These are phyloP conservation scores for Pteropus rufus DNA, from an alignment of 2,797 vertebrate species.

Conservation along the genomic window DNA sequence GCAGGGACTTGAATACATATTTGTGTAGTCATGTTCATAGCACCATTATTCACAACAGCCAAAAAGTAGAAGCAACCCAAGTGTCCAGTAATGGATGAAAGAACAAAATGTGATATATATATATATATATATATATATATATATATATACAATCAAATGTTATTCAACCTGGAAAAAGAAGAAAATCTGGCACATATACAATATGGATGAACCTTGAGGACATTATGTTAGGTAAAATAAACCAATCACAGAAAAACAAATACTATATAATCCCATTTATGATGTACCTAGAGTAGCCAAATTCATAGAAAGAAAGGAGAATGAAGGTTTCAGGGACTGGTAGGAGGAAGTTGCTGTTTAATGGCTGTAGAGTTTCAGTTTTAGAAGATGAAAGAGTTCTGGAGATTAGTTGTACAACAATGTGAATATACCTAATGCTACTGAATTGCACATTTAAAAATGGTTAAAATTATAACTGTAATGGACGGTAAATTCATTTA, in stretches of 20 bases:
- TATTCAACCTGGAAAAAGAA: too few relatives aligned
- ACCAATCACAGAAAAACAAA: neutral
- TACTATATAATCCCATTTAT: neutral
- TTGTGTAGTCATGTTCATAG: neutral
- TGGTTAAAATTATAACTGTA: neutral
- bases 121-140: too few relatives aligned
- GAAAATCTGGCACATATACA: neutral
- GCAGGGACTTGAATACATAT: neutral
- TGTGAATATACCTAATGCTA: neutral
- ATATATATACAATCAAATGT: neutral
- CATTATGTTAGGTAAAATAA: neutral
- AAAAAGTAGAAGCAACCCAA: too few relatives aligned
- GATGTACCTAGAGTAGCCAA: too few relatives aligned
- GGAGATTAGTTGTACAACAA: neutral
- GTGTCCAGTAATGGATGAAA: too few relatives aligned
- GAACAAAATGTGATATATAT: neutral
- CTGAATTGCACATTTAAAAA: neutral
- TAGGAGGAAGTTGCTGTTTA: neutral
- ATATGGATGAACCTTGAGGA: neutral
- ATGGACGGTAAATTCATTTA: neutral
- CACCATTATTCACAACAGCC: neutral
- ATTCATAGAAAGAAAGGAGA: neutral
- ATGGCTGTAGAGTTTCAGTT: neutral
- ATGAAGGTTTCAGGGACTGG: neutral
- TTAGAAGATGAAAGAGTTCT: neutral